Evolutionary conservation across 2,797 vertebrate species (phyloP), one percentile per base, ranked within the genome.

Genomic region (Notamacropus eugenii): DNA sequence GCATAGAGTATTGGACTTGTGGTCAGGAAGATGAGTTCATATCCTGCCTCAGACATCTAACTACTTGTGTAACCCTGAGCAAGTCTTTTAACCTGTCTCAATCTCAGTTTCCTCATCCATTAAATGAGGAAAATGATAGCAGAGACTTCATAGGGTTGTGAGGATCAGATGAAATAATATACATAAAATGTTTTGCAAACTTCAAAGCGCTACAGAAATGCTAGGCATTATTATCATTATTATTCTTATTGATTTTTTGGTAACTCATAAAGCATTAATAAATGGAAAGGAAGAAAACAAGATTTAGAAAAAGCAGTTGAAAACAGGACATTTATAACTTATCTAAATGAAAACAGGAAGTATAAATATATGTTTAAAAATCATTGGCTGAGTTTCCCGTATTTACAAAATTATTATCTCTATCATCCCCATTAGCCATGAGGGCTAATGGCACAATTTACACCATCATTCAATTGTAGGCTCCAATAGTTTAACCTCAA

Each of bases 271-370:
- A 58, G 95, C 0, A 93, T 31, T 12, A 95, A 40, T 93, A n/a
- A 97, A 93, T 29, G 94, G 91, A 94, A 96, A 96, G 56, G 87
- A 92, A 95, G 10, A 92, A 90, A 92, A 90, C 62, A 87, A 91
- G 93, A 55, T 56, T 67, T 54, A 31, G 92, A 93, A 29, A 90
- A 93, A 95, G 58, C 92, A 96, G 95, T 46, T 74, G 3, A 94
- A 74, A 96, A 82, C 0, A 59, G 29, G 55, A n/a, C 55, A 94
- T 91, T 97, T 90, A 95, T 19, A 96, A 67, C 24, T 96, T 94
- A 94, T 74, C 62, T 92, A 95, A 28, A 57, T 31, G n/a, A 95
- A 97, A 92, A 92, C 5, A 91, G 67, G 57, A 96, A 90, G 55
- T 28, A 96, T 34, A 96, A 95, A 93, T 40, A 12, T 93, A 16